Evolutionary conservation across 2,888 invertebrate genomes (phyloP), one percentile per base, ranked within the genome.

Genomic region (Campoplex capitator): DNA sequence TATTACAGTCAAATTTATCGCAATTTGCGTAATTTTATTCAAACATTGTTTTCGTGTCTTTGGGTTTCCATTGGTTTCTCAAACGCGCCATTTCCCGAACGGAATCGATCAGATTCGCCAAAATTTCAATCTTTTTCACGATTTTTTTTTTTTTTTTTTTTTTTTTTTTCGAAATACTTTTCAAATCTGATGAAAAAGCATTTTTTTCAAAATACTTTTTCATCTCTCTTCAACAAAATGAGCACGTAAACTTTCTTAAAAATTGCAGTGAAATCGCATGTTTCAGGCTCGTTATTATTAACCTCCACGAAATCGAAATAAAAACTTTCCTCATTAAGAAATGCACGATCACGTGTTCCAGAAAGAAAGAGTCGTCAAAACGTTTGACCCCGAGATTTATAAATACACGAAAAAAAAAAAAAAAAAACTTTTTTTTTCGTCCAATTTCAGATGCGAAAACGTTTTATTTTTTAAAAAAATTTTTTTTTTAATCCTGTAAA

Each of bases 11-110:
- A 77, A 62, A 78, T 79, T 35, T 74, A 74, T 78, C 70, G 78
- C 68, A 79, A 73, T 87, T 82, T 82, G 77, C 84, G 70, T 84
- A 79, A 84, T 87, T 87, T 78, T 78, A 84, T 84, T 84, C 77
- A 70, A 67, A 86, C 67, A 75, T 38, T 13, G 11, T 51, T 51
- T n/a, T 18, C 16, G 51, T 73, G 51, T 1, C 28, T 73, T n/a
- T 18, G 9, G 18, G 3, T 28, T 58, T 42, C 23, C 42, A 56
- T 74, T 74, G 38, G 35, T 23, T 23, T 18, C 62, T 42, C 9
- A 8, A 11, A 38, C 16, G 28, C 32, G 8, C 48, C 38, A 67
- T n/a, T 18, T 6, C 18, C 13, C 2, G 28, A 62, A 3, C 58
- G 16, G 38, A 67, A 67, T 67, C 67, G 8, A 45, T 6, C 28